Base-by-base conservation (phyloP, 2,113 vertebrate genomes). In the Calyptomena viridis region DNA sequence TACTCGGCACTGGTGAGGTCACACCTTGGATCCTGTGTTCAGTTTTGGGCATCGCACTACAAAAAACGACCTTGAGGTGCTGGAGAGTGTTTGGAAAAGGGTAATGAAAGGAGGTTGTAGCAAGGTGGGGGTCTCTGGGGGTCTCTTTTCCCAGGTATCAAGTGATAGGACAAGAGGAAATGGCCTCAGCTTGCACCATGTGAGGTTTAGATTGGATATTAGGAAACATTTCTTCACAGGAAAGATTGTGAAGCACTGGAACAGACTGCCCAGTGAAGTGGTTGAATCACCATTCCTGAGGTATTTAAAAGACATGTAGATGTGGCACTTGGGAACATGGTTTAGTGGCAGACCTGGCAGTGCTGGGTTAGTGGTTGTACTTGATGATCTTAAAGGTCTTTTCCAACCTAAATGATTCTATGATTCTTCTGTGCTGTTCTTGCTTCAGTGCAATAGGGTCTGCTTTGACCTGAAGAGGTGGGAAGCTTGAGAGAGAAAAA, bases 11-110 rank as follows among this genome's bases (percentile, higher is more conserved):
- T 50, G 27, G 3, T 37, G 68, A 20, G 50, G 52, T 12, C 2
- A 0, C 27, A 44, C 4, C 44, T 59, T 0, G 0, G 24, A 2
- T 12, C 4, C 10, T 39, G 23, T 21, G 6, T 44, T 0, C 44
- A 30, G 37, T 59, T 74, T 4, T 52, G 28, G 15, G 46, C 0
- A 11, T 7, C 10, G 52, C 68, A 39, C 0, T 52, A 2, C 52
- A 67, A 13, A 18, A 44, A 15, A 17, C n/a, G 33, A 46, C 33
- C 7, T 5, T n/a, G 37, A 46, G 23, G 44, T 12, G 15, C 52
- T 30, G 52, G 10, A 59, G 14, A 0, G 0, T 4, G 19, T 52
- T 33, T 33, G 52, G 37, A 52, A 37, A 44, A 59, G 22, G 18
- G 5, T 8, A 50, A 4, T 5, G 8, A 49, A 68, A 55, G n/a